A percentile compares a stretch with the other conserved stretches of the same genome.
Conservation (phyloP, 2,888 invertebrate genomes). For the Ceraclea dissimilis region DNA sequence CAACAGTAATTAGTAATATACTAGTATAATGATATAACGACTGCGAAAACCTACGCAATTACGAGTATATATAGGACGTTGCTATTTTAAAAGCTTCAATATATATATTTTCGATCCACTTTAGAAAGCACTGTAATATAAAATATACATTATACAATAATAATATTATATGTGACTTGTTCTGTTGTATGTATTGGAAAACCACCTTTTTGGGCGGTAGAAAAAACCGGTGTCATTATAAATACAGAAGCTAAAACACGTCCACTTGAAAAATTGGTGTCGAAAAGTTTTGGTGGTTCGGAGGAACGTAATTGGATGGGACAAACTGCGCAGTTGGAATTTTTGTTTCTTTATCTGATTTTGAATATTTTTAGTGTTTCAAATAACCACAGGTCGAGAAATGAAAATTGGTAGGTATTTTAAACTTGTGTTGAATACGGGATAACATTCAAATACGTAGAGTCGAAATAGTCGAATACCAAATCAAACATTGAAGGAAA, state of each 20-base stretch:
- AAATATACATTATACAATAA: background rate
- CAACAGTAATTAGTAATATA: no score
- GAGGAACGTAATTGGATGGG: constrained; percentile 1
- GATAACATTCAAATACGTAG: no score
- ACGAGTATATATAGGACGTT: no score
- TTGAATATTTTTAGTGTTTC: background rate
- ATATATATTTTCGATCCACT: no score
- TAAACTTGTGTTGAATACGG: no score
- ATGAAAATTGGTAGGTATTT: no score
- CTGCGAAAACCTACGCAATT: no score
- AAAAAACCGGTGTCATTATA: constrained; percentile 24
- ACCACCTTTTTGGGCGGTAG: constrained; percentile 2
- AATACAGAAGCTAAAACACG: constrained; percentile 26
- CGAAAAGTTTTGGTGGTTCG: constrained; percentile 14
- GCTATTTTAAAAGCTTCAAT: no score
- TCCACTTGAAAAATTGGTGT: constrained; percentile 26
- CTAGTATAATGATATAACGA: no score
- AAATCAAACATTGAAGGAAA: no score
- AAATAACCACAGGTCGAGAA: background rate
- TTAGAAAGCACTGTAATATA: background rate
- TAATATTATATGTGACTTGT: background rate
- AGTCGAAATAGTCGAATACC: no score
- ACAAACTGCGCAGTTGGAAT: background rate
- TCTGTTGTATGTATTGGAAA: background rate
- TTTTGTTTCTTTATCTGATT: constrained; percentile 1